phyloP scores from a whole-genome alignment of 2,113 vertebrate species.

The Melanerpes aurifrons region DNA sequence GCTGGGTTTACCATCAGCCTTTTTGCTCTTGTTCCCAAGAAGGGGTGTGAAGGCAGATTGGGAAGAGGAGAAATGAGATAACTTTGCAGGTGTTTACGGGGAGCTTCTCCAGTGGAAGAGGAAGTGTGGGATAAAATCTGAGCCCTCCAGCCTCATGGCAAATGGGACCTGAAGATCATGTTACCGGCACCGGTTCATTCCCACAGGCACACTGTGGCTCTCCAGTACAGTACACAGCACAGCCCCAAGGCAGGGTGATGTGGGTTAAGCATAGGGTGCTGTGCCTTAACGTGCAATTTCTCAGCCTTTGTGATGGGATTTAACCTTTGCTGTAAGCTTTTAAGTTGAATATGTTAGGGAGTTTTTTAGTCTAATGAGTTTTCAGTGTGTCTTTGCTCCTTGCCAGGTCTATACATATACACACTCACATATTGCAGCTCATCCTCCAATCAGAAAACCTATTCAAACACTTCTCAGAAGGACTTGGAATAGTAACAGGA shows the following conservation, averaged over 20 bases:
- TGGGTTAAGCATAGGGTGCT: background rate
- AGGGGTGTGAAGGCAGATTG: fast-evolving
- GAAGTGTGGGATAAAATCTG: background rate
- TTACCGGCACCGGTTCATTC: background rate
- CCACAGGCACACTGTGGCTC: background rate
- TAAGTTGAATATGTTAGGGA: background rate
- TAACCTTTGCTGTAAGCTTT: conserved; percentile 12
- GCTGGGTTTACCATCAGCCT: fast-evolving
- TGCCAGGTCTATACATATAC: background rate
- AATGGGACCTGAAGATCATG: background rate
- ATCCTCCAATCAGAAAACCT: background rate
- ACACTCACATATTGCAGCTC: background rate
- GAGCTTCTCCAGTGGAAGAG: background rate
- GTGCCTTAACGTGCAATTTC: conserved; percentile 25
- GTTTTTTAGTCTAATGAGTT: background rate
- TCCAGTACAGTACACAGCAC: fast-evolving
- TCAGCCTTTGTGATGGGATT: conserved; percentile 20
- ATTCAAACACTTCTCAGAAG: background rate
- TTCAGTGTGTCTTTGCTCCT: background rate
- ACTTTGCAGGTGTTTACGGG: background rate
- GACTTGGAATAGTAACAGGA: background rate
- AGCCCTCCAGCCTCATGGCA: fast-evolving
- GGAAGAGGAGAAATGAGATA: background rate
- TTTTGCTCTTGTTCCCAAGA: fast-evolving
- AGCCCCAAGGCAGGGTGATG: background rate